Percentiles rank a stretch among this genome's conserved stretches.
Evolutionary conservation across 1,140 invertebrate species (phyloP).

Genomic region (Forficula auricularia): DNA sequence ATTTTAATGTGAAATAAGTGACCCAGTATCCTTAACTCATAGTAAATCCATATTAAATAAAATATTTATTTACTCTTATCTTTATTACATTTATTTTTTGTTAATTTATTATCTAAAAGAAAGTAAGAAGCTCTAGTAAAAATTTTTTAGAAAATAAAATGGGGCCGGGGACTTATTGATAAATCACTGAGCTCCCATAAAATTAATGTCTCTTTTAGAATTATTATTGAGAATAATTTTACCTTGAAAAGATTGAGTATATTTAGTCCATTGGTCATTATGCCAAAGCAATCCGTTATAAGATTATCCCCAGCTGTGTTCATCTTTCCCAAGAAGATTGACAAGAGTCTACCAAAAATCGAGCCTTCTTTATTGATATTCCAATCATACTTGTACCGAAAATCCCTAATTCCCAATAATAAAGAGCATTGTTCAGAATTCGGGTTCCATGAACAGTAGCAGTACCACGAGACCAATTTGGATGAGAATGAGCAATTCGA

Average conservation of each 20-base stretch:
- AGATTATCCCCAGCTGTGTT: slow-evolving; percentile 50
- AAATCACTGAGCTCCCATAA: no score
- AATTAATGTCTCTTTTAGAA: no score
- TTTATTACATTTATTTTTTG: no score
- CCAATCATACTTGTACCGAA: slow-evolving; percentile 64
- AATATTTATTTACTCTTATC: no score
- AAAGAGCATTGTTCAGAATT: slow-evolving; percentile 39
- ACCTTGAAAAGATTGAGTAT: slow-evolving; percentile 49
- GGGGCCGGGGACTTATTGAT: no score
- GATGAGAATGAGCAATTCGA: slow-evolving; percentile 45
- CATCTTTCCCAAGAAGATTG: slow-evolving; percentile 51
- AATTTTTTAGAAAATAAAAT: no score
- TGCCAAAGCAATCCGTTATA: slow-evolving; percentile 59
- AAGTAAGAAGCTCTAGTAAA: no score
- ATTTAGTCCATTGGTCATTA: slow-evolving; percentile 36
- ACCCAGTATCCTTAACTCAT: no score
- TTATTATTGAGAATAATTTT: no score
- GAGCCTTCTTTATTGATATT: slow-evolving; percentile 40
- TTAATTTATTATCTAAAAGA: no score
- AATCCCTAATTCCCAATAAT: slow-evolving; percentile 45
- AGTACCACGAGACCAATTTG: slow-evolving; percentile 57
- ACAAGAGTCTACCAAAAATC: slow-evolving; percentile 45
- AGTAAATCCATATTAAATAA: no score
- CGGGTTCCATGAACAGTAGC: slow-evolving; percentile 45
- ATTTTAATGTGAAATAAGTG: no score